Conservation (phyloP, 1,140 invertebrate genomes). For the Phymorhynchus buccinoides region DNA sequence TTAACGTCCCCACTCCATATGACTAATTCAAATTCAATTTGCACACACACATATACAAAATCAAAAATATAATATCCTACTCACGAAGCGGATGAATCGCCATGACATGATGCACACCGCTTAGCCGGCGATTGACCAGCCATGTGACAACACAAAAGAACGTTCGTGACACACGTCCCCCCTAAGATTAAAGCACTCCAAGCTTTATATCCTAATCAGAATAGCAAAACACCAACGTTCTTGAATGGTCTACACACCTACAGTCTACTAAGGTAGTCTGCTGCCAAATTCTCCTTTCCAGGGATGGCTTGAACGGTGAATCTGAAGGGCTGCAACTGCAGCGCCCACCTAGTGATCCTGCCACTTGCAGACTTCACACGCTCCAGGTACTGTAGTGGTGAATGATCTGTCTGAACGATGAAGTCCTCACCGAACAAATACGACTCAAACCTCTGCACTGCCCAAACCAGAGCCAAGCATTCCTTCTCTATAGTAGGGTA, state of each 20-base stretch:
- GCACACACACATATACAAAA: too few species aligned
- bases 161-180: too few species aligned
- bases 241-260: not conserved
- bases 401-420: slow-evolving; percentile 74
- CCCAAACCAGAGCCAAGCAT: slow-evolving; percentile 69
- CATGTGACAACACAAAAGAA: too few species aligned
- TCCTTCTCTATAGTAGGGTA: slow-evolving; percentile 73
- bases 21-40: too few species aligned
- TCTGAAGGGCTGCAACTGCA: slow-evolving; percentile 37
- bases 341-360: slow-evolving; percentile 48
- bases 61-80: too few species aligned
- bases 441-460: slow-evolving; percentile 67
- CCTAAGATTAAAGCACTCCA: too few species aligned
- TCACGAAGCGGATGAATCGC: too few species aligned
- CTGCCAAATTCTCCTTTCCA: not conserved
- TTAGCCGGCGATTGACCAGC: too few species aligned
- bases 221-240: too few species aligned
- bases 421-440: slow-evolving; percentile 74
- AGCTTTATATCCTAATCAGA: too few species aligned
- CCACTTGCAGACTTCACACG: slow-evolving; percentile 40
- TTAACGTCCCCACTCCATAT: too few species aligned
- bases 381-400: slow-evolving; percentile 70
- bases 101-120: too few species aligned
- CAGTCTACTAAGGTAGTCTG: slow-evolving; percentile 17
- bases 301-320: not conserved